phyloP scores from a whole-genome alignment of 2,888 invertebrate genomes.

The Drosophila suboccidentalis region DNA sequence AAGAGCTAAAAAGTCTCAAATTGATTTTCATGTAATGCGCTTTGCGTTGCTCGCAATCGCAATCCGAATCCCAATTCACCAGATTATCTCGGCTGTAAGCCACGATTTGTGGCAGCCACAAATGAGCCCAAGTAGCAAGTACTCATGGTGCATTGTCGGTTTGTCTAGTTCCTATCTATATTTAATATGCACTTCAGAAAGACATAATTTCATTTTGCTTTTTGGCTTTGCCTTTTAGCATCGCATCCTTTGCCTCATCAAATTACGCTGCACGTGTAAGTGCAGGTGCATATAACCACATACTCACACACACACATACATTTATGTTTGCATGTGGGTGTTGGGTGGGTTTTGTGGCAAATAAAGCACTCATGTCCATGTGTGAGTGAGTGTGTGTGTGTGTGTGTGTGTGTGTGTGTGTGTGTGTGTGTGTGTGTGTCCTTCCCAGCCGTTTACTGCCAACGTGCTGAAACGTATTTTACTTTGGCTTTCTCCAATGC shows the following conservation, averaged over 20 bases:
- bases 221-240: conserved; percentile 52
- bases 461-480: conserved; percentile 56
- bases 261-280: conserved; percentile 71
- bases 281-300: conserved; percentile 53
- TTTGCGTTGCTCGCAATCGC: conserved; percentile 36
- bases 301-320: conserved; percentile 2
- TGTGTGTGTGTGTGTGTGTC: conserved; percentile 18
- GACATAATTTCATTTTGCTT: conserved; percentile 78
- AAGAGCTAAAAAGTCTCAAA: conserved; percentile 52
- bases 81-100: conserved; percentile 60
- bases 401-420: conserved; percentile 13
- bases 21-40: conserved; percentile 70
- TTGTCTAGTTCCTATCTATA: conserved; percentile 60
- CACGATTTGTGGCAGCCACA: conserved; percentile 31
- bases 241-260: conserved; percentile 66
- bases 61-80: conserved; percentile 26
- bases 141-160: conserved; percentile 33
- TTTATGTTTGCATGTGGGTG: conserved; percentile 19
- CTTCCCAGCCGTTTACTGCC: conserved; percentile 58
- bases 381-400: conserved; percentile 9
- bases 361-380: conserved; percentile 26
- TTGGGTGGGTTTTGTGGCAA: conserved; percentile 30
- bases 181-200: conserved; percentile 76
- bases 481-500: conserved; percentile 38
- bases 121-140: conserved; percentile 60